These are phyloP conservation scores for Nansenia antarctica DNA, from an alignment of 2,113 vertebrate genomes.

Conservation along the genomic window DNA sequence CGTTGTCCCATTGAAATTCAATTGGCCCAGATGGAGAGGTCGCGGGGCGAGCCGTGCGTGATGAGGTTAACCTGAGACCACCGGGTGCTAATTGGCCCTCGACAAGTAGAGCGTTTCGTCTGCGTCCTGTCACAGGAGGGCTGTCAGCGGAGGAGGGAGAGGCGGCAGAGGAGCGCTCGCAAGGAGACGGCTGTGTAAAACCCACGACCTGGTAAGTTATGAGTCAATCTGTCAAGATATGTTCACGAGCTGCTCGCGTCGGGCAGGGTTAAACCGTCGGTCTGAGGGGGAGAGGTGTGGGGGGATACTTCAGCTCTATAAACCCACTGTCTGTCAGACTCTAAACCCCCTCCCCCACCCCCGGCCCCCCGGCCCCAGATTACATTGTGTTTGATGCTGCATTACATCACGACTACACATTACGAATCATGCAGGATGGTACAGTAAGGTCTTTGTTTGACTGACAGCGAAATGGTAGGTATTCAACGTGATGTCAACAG, in stretches of 20 bases:
- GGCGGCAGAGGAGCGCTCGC: constrained; percentile 12
- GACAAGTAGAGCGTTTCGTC: constrained; percentile 27
- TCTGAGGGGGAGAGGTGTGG: background rate
- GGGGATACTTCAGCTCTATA: too few species aligned
- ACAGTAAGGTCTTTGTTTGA: background rate
- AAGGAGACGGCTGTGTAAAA: constrained; percentile 22
- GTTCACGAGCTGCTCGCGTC: constrained; percentile 30
- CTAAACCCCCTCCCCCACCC: too few species aligned
- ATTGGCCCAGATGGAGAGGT: constrained; percentile 4
- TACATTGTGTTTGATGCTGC: background rate
- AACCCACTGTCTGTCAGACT: too few species aligned
- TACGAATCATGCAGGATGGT: background rate
- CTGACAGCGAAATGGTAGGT: too few species aligned
- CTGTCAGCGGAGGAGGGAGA: background rate
- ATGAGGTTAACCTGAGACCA: constrained; percentile 1
- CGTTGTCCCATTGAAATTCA: constrained; percentile 15
- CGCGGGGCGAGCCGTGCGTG: constrained; percentile 13
- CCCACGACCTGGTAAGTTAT: constrained; percentile 41
- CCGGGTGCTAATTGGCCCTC: constrained; percentile 32
- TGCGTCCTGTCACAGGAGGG: constrained; percentile 31
- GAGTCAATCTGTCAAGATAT: constrained; percentile 40
- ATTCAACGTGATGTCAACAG: background rate
- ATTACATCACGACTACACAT: too few species aligned
- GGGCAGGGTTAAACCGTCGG: constrained; percentile 10
- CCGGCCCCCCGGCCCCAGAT: background rate